Evolutionary conservation across 2,888 invertebrate genomes (phyloP).

Genomic region (Tortricodes alternella): DNA sequence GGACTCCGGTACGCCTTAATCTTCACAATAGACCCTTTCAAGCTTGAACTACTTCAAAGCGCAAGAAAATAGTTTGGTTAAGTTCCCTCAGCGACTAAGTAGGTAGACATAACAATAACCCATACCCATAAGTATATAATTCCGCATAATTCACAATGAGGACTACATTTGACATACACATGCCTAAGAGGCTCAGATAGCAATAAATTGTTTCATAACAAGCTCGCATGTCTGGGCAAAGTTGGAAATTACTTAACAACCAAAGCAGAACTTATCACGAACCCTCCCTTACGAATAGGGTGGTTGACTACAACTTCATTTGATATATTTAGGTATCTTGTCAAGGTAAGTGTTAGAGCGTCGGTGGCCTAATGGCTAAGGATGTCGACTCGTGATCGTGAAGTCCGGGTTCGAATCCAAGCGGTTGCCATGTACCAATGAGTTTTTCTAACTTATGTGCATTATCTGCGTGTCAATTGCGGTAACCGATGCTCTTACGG

Average conservation of each 20-base stretch:
- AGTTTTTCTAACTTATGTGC: too few species aligned
- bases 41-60: background rate
- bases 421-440: too few species aligned
- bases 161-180: constrained; percentile 11
- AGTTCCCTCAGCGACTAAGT: background rate
- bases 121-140: constrained; percentile 5
- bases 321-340: too few species aligned
- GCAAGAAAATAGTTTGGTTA: background rate
- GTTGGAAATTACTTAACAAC: constrained; percentile 43
- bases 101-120: constrained; percentile 4
- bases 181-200: constrained; percentile 31
- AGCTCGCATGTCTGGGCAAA: constrained; percentile 39
- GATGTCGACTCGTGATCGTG: too few species aligned
- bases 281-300: constrained; percentile 30
- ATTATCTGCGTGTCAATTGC: too few species aligned
- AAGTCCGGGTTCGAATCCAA: too few species aligned
- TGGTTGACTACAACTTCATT: background rate
- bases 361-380: too few species aligned
- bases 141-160: too few species aligned
- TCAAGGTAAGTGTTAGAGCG: too few species aligned
- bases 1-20: too few species aligned
- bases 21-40: too few species aligned
- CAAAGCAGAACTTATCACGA: constrained; percentile 39
- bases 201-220: constrained; percentile 43
- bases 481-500: too few species aligned